These are phyloP conservation scores for Cirrhinus molitorella DNA, from an alignment of 2,797 vertebrate genomes.

Conservation along the genomic window DNA sequence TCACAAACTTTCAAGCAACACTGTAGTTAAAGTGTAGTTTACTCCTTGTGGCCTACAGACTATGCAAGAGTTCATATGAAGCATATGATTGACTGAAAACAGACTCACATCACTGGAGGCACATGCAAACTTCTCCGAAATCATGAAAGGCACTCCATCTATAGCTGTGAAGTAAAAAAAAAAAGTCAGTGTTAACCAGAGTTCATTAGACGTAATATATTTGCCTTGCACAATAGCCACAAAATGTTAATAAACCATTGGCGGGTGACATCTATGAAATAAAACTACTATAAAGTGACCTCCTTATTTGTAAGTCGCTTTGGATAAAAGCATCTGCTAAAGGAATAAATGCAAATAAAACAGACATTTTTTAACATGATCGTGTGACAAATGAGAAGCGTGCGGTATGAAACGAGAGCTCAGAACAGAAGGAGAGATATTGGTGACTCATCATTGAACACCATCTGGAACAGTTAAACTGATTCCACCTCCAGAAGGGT, in stretches of 20 bases:
- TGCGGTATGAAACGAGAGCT: not conserved
- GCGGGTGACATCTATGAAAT: not conserved
- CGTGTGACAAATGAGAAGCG: not conserved
- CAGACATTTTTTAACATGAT: not conserved
- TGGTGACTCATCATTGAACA: conserved; percentile 18
- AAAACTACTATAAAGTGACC: not conserved
- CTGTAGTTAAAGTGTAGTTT: no score
- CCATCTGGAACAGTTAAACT: conserved; percentile 32
- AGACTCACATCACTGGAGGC: conserved; percentile 91
- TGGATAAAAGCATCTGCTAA: not conserved
- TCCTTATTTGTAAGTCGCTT: not conserved
- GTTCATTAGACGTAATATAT: not conserved
- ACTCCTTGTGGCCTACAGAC: not conserved
- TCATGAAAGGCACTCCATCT: conserved; percentile 98
- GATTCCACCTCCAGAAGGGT: conserved; percentile 8
- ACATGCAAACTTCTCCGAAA: conserved; percentile 96
- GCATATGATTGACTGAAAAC: not conserved
- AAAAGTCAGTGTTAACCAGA: not conserved
- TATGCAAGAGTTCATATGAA: not conserved
- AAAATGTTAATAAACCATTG: not conserved
- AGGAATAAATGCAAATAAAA: conserved; percentile 5
- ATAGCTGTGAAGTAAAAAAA: conserved; percentile 82
- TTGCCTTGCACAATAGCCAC: not conserved
- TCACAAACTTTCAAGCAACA: no score
- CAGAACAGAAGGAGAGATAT: not conserved